These are phyloP conservation scores for Eublepharis macularius DNA, from an alignment of 2,113 vertebrate species.

Conservation along the genomic window DNA sequence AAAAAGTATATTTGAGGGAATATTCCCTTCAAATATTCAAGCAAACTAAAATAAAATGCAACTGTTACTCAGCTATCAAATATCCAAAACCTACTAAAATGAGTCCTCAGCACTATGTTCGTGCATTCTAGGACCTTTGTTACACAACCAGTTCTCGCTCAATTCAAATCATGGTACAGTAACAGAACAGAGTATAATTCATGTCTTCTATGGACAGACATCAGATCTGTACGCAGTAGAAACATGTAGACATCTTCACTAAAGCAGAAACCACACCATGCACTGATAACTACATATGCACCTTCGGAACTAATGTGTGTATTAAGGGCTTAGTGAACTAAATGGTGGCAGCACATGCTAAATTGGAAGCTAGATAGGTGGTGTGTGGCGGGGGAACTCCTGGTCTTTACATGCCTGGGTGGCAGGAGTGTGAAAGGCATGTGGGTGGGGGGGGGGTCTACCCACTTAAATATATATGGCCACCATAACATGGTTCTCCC, in stretches of 20 bases:
- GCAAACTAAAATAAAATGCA: not conserved
- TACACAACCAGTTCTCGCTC: not conserved
- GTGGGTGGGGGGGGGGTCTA: no score
- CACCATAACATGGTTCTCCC: no score
- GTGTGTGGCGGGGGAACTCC: no score
- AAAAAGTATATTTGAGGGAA: not conserved
- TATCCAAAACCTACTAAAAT: not conserved
- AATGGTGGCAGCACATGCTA: no score
- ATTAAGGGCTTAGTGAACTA: no score
- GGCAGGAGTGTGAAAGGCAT: no score
- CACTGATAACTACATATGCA: not conserved
- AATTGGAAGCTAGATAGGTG: no score
- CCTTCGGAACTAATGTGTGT: not conserved
- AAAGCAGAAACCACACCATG: constrained; percentile 6
- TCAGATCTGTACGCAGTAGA: not conserved
- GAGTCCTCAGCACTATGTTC: not conserved
- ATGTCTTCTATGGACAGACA: not conserved
- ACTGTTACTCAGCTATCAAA: not conserved
- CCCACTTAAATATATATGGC: no score
- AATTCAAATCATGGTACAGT: not conserved
- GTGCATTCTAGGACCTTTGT: not conserved
- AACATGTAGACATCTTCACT: not conserved
- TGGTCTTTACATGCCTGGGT: no score
- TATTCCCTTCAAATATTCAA: not conserved
- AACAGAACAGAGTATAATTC: not conserved